phyloP scores from a whole-genome alignment of 2,113 vertebrate genomes.

The Cisticola juncidis region DNA sequence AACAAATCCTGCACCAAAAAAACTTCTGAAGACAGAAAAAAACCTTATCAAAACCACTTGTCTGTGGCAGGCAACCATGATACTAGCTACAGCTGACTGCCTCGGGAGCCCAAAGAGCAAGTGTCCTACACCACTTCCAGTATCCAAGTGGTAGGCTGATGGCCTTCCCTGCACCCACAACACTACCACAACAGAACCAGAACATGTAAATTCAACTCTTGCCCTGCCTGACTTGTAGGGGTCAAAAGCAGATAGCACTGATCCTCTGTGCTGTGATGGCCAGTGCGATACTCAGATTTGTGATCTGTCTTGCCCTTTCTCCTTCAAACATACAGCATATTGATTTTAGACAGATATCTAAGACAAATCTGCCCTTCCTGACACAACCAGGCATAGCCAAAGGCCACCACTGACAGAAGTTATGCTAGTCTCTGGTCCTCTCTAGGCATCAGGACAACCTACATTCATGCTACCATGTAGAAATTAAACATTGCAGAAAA shows the following conservation, averaged over 20 bases:
- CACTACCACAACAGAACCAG: neutral
- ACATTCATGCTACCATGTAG: neutral
- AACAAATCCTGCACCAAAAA: neutral
- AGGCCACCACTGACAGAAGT: neutral
- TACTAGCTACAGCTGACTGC: neutral
- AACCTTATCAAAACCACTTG: neutral
- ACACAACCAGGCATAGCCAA: neutral
- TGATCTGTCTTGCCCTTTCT: neutral
- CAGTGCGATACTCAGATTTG: neutral
- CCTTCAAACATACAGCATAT: neutral
- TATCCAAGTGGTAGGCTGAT: neutral
- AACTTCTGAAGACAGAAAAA: neutral
- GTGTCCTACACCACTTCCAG: neutral
- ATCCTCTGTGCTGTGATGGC: neutral
- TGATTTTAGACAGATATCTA: neutral
- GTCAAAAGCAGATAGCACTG: neutral
- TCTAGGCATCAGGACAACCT: neutral
- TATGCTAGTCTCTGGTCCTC: neutral
- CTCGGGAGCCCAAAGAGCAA: neutral
- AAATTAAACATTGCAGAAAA: neutral
- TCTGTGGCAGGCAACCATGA: neutral
- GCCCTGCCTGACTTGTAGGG: neutral
- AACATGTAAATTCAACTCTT: neutral
- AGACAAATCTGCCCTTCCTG: neutral
- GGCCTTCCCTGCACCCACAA: accelerated